Percentiles rank a stretch among this genome's conserved stretches.
Evolutionary conservation across 2,797 vertebrate genomes (phyloP).

Genomic region (Remorina albescens): DNA sequence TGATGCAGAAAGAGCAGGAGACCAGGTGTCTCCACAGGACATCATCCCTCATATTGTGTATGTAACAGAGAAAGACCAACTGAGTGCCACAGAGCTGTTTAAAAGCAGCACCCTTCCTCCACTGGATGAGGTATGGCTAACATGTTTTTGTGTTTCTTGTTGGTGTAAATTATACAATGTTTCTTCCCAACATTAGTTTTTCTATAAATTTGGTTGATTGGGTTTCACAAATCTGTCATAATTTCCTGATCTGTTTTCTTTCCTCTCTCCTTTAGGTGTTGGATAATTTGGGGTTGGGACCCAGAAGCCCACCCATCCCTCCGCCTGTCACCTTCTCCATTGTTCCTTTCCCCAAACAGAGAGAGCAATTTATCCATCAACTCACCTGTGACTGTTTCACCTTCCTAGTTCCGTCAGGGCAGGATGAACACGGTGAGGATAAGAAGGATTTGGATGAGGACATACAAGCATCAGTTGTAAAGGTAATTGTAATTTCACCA

Average conservation of each 20-base stretch:
- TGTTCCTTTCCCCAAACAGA: constrained; percentile 82
- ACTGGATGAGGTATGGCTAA: constrained; percentile 78
- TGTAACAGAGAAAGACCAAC: constrained; percentile 59
- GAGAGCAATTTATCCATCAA: constrained; percentile 36
- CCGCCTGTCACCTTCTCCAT: constrained; percentile 84
- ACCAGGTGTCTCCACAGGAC: constrained; percentile 51
- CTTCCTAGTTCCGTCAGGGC: constrained; percentile 73
- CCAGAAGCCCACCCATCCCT: constrained; percentile 82
- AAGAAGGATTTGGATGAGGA: constrained; percentile 76
- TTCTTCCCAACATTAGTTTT: background rate
- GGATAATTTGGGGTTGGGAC: constrained; percentile 86
- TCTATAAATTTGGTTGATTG: too few species aligned
- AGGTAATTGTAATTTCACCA: constrained; percentile 72
- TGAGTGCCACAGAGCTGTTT: constrained; percentile 72
- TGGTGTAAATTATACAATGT: background rate
- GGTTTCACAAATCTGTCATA: background rate
- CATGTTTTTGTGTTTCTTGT: background rate
- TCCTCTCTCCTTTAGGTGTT: constrained; percentile 82
- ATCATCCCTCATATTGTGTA: constrained; percentile 84
- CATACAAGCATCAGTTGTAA: constrained; percentile 6
- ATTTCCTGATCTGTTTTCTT: background rate
- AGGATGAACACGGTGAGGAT: constrained; percentile 70
- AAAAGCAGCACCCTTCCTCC: constrained; percentile 76
- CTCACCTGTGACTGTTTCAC: constrained; percentile 80
- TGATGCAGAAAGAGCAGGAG: constrained; percentile 22